Evolutionary conservation across 2,113 vertebrate genomes (phyloP), one percentile per base, ranked within the genome.

Genomic region (Ammodytes dubius): DNA sequence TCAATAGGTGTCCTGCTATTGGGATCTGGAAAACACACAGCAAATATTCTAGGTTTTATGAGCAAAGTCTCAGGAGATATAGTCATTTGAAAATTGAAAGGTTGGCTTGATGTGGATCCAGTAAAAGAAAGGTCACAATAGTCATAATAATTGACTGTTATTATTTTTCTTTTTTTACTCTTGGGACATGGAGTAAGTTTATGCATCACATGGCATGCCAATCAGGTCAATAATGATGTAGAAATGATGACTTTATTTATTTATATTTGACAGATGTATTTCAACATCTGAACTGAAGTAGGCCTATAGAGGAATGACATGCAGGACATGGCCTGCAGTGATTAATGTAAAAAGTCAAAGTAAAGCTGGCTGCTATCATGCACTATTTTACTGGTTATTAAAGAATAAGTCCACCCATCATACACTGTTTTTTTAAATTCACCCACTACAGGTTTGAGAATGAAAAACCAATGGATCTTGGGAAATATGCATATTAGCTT

Each of bases 11-110:
- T 75, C 50, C 39, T 53, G 56, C 56, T 53, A 11, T 5, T 64
- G 72, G 67, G 50, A 83, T 37, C 8, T 4, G 27, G 7, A 78
- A 52, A 53, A 27, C 50, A 77, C 52, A 74, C 39, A 71, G 59
- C 42, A 75, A 67, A 71, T 75, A 71, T 56, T 79, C 56, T 43
- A 11, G 45, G 63, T 61, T 75, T 76, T 52, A 71, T 83, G 54
- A 63, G 35, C 11, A 37, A 47, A 81, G 40, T 59, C 70, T 70
- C 65, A 17, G 46, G 70, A 79, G 54, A 71, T 60, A 43, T 15
- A 60, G 67, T 75, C 40, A 50, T 72, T 63, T 45, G 35, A 46
- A 79, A 83, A 68, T 14, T 70, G 35, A 57, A 79, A 67, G 61
- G 40, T 45, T 79, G 70, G 37, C 61, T 85, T 72, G 60, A 77